Evolutionary conservation across 2,888 invertebrate genomes (phyloP).

Genomic region (Liopterus haemorrhoidalis): DNA sequence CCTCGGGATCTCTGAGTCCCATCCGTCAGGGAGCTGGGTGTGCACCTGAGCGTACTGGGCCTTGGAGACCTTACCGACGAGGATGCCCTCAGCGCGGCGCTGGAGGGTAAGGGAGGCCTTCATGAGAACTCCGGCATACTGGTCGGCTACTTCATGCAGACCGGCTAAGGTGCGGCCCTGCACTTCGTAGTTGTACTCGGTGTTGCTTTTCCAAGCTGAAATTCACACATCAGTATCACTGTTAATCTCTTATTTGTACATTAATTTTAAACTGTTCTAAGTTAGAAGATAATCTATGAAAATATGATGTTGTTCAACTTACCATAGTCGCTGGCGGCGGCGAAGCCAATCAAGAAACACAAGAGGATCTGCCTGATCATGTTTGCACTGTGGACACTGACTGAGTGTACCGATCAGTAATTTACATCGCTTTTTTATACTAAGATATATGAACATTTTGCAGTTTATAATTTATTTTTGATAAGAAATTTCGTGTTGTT

Average conservation of each 20-base stretch:
- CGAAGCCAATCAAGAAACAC: constrained; percentile 40
- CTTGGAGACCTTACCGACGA: constrained; percentile 46
- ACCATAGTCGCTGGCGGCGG: constrained; percentile 36
- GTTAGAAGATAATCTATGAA: neutral
- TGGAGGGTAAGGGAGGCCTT: constrained; percentile 53
- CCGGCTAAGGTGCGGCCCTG: constrained; percentile 53
- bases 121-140: constrained; percentile 51
- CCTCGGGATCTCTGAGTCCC: constrained; percentile 47
- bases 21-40: constrained; percentile 48
- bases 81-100: constrained; percentile 47
- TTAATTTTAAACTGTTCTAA: neutral
- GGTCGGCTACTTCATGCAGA: constrained; percentile 51
- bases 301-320: constrained; percentile 1
- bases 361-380: constrained; percentile 32
- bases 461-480: no score
- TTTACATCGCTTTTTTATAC: no score
- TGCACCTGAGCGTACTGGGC: constrained; percentile 50
- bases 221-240: no score
- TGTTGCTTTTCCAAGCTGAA: constrained; percentile 54
- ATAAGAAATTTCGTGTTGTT: no score
- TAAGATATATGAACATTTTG: no score
- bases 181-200: constrained; percentile 55
- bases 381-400: neutral
- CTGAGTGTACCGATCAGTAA: neutral
- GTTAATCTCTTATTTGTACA: no score